Evolutionary conservation across 23 tunicate genomes (phyloP).

Genomic region (Diplosoma virens): DNA sequence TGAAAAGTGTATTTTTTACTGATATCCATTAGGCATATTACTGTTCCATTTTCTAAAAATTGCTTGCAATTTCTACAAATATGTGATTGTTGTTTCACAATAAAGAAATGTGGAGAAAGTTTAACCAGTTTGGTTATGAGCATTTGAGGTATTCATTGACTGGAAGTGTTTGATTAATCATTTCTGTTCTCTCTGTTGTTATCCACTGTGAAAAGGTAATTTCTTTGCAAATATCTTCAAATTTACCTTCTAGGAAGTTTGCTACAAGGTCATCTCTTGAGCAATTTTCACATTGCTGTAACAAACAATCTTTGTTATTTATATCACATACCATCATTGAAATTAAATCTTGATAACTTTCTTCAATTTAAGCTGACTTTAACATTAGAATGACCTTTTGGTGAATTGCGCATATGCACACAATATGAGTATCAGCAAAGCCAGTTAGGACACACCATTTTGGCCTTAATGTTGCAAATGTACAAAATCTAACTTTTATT

Average conservation of each 20-base stretch:
- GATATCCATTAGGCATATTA: not conserved
- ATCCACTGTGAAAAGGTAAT: conserved; percentile 19
- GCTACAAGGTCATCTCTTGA: not conserved
- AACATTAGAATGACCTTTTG: no score
- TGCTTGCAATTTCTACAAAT: not conserved
- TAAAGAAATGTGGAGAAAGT: conserved; percentile 9
- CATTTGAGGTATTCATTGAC: conserved; percentile 14
- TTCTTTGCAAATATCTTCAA: conserved; percentile 9
- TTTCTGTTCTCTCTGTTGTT: conserved; percentile 9
- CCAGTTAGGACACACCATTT: no score
- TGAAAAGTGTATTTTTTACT: conserved; percentile 22
- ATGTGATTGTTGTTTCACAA: not conserved
- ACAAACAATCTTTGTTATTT: no score
- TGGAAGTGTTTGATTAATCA: conserved; percentile 12
- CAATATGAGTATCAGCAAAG: no score
- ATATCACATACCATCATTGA: no score
- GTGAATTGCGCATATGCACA: no score
- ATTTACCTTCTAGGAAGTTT: conserved; percentile 8
- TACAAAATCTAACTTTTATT: no score
- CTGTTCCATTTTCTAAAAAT: not conserved
- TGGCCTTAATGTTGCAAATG: no score
- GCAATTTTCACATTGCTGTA: not conserved
- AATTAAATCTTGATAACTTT: no score
- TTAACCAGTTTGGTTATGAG: conserved; percentile 11
- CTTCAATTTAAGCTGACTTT: no score